Evolutionary conservation across 2,888 invertebrate genomes (phyloP).

Genomic region (Chaetoderma sp.): DNA sequence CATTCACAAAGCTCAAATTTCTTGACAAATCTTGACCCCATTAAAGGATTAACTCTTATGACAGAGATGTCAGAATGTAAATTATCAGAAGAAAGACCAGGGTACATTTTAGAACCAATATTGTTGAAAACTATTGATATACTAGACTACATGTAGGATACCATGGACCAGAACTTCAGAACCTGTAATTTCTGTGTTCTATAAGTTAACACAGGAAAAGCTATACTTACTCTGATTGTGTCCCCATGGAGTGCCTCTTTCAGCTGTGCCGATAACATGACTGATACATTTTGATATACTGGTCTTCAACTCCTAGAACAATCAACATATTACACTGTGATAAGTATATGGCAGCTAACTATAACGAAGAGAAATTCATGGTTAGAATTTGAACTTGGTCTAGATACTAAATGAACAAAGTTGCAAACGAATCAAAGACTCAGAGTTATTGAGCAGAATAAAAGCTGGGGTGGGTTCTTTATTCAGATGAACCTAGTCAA

Average conservation of each 20-base stretch:
- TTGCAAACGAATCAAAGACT: no score
- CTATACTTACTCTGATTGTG: constrained; percentile 7
- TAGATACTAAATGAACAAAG: no score
- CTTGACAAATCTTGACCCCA: no score
- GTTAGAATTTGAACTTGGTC: neutral
- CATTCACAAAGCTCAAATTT: no score
- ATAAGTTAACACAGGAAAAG: neutral
- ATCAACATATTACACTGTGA: neutral
- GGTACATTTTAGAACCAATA: no score
- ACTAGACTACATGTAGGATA: no score
- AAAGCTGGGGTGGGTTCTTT: neutral
- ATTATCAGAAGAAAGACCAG: no score
- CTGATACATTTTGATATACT: constrained; percentile 88
- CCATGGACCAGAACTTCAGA: no score
- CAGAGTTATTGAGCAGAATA: constrained; percentile 1
- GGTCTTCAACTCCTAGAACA: constrained; percentile 75
- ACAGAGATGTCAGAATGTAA: no score
- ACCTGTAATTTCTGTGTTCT: neutral
- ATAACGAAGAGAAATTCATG: neutral
- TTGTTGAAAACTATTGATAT: no score
- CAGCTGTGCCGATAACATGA: constrained; percentile 80
- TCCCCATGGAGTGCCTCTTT: constrained; percentile 33
- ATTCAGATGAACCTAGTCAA: neutral
- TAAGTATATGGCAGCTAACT: neutral
- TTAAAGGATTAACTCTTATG: no score